A percentile compares a stretch with the other conserved stretches of the same genome.
These are phyloP conservation scores for Pachycephala philippinensis DNA, from an alignment of 2,113 vertebrate species.

Conservation along the genomic window DNA sequence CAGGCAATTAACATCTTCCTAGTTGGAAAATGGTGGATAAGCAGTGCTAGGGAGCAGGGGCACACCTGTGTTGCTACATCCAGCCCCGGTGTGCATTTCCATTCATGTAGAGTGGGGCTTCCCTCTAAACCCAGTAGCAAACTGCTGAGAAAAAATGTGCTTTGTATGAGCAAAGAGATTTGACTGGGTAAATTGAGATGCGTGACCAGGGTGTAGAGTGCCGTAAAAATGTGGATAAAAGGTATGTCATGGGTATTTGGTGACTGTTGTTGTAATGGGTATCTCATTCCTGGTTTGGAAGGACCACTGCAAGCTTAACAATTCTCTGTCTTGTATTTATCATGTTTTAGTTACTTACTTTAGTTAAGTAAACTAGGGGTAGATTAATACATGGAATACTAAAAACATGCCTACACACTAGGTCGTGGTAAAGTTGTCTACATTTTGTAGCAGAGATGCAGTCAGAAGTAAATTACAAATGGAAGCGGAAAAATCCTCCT, in stretches of 20 bases:
- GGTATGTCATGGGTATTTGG: neutral
- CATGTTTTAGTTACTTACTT: neutral
- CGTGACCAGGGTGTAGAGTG: neutral
- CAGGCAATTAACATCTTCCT: neutral
- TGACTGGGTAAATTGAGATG: neutral
- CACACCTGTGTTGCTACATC: neutral
- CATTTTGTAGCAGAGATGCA: neutral
- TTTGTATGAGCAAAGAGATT: neutral
- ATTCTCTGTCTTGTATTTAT: neutral
- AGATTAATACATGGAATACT: neutral
- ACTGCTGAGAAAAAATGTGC: neutral
- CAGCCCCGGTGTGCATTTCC: neutral
- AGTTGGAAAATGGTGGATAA: neutral
- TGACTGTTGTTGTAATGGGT: neutral
- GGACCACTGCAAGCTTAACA: neutral
- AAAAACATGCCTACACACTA: neutral
- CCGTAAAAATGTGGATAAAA: neutral
- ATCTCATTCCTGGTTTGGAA: neutral
- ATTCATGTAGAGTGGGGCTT: neutral
- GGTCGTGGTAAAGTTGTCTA: neutral
- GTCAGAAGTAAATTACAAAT: neutral
- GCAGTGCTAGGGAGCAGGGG: neutral
- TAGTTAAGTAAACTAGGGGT: neutral
- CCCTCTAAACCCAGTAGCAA: neutral
- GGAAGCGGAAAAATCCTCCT: neutral